phyloP scores from a whole-genome alignment of 2,797 vertebrate species.

The Podarcis lilfordi region DNA sequence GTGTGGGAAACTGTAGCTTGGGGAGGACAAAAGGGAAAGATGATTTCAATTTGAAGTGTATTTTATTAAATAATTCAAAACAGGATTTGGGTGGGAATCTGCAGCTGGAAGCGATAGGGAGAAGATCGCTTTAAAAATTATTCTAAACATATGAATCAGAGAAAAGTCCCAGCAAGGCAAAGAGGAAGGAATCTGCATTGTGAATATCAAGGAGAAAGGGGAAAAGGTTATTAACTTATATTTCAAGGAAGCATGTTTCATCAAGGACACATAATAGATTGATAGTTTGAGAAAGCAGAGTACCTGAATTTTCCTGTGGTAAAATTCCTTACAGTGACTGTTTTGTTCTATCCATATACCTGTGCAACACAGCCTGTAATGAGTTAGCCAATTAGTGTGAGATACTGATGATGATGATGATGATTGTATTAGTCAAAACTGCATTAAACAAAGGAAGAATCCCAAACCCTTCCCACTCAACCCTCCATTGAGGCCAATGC shows the following conservation, averaged over 20 bases:
- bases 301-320: neutral
- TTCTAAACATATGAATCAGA: constrained; percentile 58
- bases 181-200: constrained; percentile 42
- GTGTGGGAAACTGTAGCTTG: constrained; percentile 58
- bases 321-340: constrained; percentile 2
- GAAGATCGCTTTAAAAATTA: constrained; percentile 48
- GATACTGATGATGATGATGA: constrained; percentile 2
- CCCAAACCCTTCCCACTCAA: neutral
- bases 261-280: constrained; percentile 16
- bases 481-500: too few relatives aligned
- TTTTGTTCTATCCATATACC: neutral
- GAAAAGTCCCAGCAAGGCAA: constrained; percentile 41
- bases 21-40: constrained; percentile 65
- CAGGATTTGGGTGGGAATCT: constrained; percentile 65
- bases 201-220: constrained; percentile 29
- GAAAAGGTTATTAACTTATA: constrained; percentile 19
- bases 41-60: constrained; percentile 71
- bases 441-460: neutral
- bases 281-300: constrained; percentile 15
- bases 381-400: fast-evolving
- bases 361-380: fast-evolving
- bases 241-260: constrained; percentile 18
- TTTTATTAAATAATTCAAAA: constrained; percentile 76
- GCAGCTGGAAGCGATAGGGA: constrained; percentile 70
- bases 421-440: neutral